Evolutionary conservation across 2,888 invertebrate genomes (phyloP).

Genomic region (Lobophora halterata): DNA sequence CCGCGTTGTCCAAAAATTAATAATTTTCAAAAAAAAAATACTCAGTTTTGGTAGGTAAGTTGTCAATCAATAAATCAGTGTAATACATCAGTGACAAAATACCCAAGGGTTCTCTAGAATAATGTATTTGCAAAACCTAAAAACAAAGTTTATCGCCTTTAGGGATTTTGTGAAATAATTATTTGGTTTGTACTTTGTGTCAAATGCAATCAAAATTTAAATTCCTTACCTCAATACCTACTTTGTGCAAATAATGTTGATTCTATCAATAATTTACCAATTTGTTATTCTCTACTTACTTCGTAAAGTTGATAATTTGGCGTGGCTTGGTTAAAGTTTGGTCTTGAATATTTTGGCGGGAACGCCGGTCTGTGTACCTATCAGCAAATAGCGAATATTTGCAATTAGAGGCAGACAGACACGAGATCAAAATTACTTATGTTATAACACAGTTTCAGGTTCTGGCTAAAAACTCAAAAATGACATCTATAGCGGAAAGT

Average conservation of each 20-base stretch:
- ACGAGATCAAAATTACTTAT: constrained; percentile 2
- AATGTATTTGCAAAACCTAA: too few relatives aligned
- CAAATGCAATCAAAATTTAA: background rate
- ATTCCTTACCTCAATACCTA: too few relatives aligned
- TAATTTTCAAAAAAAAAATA: constrained; percentile 59
- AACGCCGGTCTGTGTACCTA: constrained; percentile 41
- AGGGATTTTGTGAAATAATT: too few relatives aligned
- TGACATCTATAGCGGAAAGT: constrained; percentile 68
- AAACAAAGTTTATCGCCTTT: too few relatives aligned
- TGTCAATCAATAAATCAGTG: constrained; percentile 7
- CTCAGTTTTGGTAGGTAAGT: constrained; percentile 69
- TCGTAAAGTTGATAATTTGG: background rate
- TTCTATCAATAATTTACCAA: too few relatives aligned
- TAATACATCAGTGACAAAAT: too few relatives aligned
- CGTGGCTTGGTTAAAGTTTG: background rate
- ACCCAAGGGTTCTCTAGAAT: too few relatives aligned
- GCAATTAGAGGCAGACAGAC: too few relatives aligned
- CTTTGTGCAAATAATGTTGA: too few relatives aligned
- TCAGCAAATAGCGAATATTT: constrained; percentile 2
- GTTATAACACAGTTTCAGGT: background rate
- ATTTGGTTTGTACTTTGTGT: background rate
- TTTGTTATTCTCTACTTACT: too few relatives aligned
- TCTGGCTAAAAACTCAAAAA: constrained; percentile 33
- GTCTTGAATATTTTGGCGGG: constrained; percentile 49
- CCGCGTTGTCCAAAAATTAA: constrained; percentile 53